Percentiles rank a stretch among this genome's conserved stretches.
phyloP scores from a whole-genome alignment of 2,888 invertebrate genomes.

The Melanostoma scalare region DNA sequence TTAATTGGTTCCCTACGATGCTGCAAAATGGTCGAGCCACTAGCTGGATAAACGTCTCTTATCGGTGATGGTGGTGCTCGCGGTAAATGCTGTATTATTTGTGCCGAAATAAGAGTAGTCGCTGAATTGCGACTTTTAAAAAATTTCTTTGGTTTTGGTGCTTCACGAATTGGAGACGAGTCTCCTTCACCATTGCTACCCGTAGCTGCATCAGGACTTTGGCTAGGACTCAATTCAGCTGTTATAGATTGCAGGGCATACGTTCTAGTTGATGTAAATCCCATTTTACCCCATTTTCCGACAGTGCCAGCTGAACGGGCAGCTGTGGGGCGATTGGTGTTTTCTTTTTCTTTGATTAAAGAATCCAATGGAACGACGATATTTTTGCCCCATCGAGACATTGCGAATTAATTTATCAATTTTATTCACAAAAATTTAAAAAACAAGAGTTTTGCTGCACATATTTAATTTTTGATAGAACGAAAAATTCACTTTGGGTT shows the following conservation, averaged over 20 bases:
- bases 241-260: constrained; percentile 79
- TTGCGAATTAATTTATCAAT: constrained; percentile 75
- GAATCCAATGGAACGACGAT: constrained; percentile 86
- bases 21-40: constrained; percentile 61
- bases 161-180: constrained; percentile 78
- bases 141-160: constrained; percentile 93
- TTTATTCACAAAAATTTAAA: constrained; percentile 29
- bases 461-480: constrained; percentile 64
- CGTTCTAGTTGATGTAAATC: constrained; percentile 93
- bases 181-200: constrained; percentile 77
- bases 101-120: constrained; percentile 83
- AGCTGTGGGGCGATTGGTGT: constrained; percentile 93
- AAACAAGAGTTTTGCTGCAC: constrained; percentile 43
- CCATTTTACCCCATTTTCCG: constrained; percentile 97
- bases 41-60: constrained; percentile 75
- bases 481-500: constrained; percentile 68
- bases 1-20: constrained; percentile 78
- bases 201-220: constrained; percentile 76
- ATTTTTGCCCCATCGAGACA: constrained; percentile 87
- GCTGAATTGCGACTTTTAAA: constrained; percentile 91
- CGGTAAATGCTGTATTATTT: constrained; percentile 80
- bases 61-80: constrained; percentile 79
- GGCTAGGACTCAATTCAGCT: constrained; percentile 76
- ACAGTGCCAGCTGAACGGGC: constrained; percentile 95
- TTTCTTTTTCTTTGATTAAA: constrained; percentile 87